Evolutionary conservation across 2,797 vertebrate genomes (phyloP).

Genomic region (Heteromormyrus szaboi): DNA sequence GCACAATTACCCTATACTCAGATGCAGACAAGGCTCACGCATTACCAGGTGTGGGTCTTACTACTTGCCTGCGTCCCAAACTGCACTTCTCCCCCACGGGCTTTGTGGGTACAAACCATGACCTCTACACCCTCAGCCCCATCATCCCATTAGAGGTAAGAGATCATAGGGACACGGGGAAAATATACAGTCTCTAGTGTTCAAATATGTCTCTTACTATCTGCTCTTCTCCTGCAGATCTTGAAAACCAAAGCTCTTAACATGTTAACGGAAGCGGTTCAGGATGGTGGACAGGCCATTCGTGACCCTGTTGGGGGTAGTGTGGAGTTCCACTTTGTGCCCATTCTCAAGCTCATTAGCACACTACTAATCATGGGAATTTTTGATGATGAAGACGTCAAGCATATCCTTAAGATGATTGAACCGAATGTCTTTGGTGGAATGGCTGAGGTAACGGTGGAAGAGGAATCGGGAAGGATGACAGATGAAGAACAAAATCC

Average conservation of each 20-base stretch:
- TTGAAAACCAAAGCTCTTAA: conserved; percentile 76
- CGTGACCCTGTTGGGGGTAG: conserved; percentile 89
- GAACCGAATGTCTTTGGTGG: conserved; percentile 79
- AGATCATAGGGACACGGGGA: neutral
- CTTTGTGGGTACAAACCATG: conserved; percentile 69
- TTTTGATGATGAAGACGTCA: conserved; percentile 77
- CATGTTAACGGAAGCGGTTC: conserved; percentile 87
- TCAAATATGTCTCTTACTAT: neutral
- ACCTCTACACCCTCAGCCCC: conserved; percentile 73
- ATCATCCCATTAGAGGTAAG: conserved; percentile 69
- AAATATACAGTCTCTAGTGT: neutral
- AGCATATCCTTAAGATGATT: conserved; percentile 84
- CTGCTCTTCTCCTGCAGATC: conserved; percentile 41
- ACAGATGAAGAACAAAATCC: conserved; percentile 48
- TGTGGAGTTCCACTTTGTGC: conserved; percentile 90
- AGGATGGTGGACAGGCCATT: conserved; percentile 83
- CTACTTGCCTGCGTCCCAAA: conserved; percentile 78
- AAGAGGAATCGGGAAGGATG: conserved; percentile 38
- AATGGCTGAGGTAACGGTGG: conserved; percentile 39
- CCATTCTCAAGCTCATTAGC: conserved; percentile 85
- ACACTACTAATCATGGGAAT: conserved; percentile 88
- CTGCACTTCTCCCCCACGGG: conserved; percentile 78
- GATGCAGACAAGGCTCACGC: conserved; percentile 59
- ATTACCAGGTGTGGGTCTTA: conserved; percentile 79
- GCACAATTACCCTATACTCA: conserved; percentile 73